Evolutionary conservation across 37 sponge, comb jelly and placozoan genomes (phyloP).

Genomic region (Corticium candelabrum): DNA sequence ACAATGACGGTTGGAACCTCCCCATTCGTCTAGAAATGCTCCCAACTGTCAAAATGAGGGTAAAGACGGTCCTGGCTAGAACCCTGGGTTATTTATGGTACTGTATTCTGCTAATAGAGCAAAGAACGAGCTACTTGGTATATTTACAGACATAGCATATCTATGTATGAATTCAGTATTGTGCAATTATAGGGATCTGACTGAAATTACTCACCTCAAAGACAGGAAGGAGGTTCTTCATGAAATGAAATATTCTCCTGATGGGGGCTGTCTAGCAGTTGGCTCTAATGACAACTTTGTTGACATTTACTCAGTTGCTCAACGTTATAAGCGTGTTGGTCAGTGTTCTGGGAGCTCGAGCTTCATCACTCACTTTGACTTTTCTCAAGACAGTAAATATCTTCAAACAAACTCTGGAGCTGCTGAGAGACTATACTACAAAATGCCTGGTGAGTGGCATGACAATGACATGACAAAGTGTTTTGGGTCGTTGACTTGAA

Average conservation of each 20-base stretch:
- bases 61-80: too few relatives aligned
- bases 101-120: too few relatives aligned
- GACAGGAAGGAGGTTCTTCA: constrained; percentile 84
- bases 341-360: constrained; percentile 71
- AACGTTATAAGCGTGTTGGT: constrained; percentile 53
- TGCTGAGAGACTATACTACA: constrained; percentile 72
- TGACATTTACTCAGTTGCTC: constrained; percentile 64
- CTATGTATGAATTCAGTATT: too few relatives aligned
- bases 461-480: background rate
- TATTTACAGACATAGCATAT: too few relatives aligned
- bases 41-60: too few relatives aligned
- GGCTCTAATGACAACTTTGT: constrained; percentile 95
- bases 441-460: constrained; percentile 47
- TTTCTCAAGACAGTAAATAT: constrained; percentile 71
- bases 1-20: too few relatives aligned
- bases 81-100: too few relatives aligned
- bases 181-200: constrained; percentile 40
- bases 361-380: constrained; percentile 96
- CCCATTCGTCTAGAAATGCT: too few relatives aligned
- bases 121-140: too few relatives aligned
- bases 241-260: constrained; percentile 90
- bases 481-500: background rate
- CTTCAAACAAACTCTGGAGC: constrained; percentile 92
- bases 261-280: constrained; percentile 80
- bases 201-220: constrained; percentile 39